These are phyloP conservation scores for Theropithecus gelada DNA, from an alignment of 2,113 vertebrate genomes.

Conservation along the genomic window DNA sequence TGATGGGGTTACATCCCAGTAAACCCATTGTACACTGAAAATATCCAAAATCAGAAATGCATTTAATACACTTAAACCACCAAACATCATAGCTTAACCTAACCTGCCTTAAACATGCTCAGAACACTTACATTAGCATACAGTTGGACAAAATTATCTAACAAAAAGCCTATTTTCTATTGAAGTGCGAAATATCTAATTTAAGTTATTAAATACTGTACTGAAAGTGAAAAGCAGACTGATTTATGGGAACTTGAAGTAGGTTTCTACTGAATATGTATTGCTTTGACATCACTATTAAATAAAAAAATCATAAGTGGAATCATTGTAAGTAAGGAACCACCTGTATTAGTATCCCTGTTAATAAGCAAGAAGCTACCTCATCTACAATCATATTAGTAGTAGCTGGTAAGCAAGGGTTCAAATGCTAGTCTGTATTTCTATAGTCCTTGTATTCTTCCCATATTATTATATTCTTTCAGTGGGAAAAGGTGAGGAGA, in stretches of 20 bases:
- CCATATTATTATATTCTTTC: neutral
- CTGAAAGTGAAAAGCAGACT: neutral
- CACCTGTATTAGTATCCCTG: neutral
- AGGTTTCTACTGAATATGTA: neutral
- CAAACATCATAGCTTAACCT: neutral
- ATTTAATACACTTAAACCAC: no score
- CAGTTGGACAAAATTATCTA: neutral
- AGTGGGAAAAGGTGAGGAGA: neutral
- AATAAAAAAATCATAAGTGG: neutral
- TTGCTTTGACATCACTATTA: neutral
- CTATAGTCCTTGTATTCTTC: neutral
- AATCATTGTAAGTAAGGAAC: neutral
- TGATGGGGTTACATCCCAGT: neutral
- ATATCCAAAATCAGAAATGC: neutral
- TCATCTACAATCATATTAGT: neutral
- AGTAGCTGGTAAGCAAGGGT: neutral
- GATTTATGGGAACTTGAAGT: neutral
- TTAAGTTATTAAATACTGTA: neutral
- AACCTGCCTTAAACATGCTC: neutral
- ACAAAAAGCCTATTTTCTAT: neutral
- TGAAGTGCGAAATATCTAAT: neutral
- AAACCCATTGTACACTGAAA: neutral
- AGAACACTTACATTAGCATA: neutral
- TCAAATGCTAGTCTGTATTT: neutral
- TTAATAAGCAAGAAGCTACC: neutral